These are phyloP conservation scores for Propsilocerus akamusi DNA, from an alignment of 1,140 invertebrate species.

Conservation along the genomic window DNA sequence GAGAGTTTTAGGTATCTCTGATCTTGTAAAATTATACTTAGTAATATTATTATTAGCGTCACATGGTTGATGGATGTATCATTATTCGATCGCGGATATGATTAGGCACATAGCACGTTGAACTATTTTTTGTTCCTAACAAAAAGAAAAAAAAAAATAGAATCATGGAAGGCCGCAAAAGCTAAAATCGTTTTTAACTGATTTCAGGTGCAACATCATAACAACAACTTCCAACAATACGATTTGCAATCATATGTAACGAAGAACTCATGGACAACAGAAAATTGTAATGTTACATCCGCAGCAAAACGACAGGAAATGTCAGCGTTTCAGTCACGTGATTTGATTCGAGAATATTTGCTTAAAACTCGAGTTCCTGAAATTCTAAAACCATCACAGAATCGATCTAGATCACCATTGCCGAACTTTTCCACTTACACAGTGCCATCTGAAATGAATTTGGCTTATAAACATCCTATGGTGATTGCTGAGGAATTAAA, in stretches of 20 bases:
- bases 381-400: constrained; percentile 5
- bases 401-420: not conserved
- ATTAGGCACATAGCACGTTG: no score
- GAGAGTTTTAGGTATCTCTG: no score
- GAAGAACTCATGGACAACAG: not conserved
- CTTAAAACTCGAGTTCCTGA: not conserved
- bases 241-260: not conserved
- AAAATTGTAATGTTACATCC: not conserved
- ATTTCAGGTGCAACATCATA: not conserved
- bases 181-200: no score
- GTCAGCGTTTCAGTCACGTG: not conserved
- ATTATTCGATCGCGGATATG: no score
- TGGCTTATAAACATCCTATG: constrained; percentile 7
- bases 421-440: not conserved
- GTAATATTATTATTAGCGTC: no score
- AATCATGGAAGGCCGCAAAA: no score
- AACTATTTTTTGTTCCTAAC: no score
- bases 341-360: constrained; percentile 7
- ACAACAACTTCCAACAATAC: not conserved
- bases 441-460: not conserved
- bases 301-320: not conserved
- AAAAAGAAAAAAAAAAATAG: no score
- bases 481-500: not conserved
- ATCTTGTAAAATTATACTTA: no score
- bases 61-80: no score